phyloP scores from a whole-genome alignment of 2,113 vertebrate species.

The Osmerus mordax region DNA sequence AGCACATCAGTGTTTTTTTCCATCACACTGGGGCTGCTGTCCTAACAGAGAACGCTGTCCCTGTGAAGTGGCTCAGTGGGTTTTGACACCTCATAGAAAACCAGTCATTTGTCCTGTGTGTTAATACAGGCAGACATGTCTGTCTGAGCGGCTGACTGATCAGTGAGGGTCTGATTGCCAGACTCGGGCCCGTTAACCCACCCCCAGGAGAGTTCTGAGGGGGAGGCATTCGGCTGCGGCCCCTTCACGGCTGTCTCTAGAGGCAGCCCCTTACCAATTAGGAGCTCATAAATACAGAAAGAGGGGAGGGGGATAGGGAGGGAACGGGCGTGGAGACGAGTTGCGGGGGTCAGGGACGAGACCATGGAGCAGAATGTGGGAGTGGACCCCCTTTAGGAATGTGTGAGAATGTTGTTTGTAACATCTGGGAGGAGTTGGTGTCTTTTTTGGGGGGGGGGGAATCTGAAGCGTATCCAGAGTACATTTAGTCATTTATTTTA shows the following conservation, averaged over 20 bases:
- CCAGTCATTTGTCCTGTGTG: slow-evolving; percentile 24
- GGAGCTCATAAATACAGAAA: slow-evolving; percentile 40
- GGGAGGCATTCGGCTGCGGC: slow-evolving; percentile 31
- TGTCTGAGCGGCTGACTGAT: slow-evolving; percentile 19
- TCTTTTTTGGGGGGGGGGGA: not conserved
- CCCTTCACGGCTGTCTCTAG: slow-evolving; percentile 34
- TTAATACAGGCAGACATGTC: slow-evolving; percentile 40
- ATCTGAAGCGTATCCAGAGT: not conserved
- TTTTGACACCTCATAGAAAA: slow-evolving; percentile 47
- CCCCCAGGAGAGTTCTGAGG: slow-evolving; percentile 65
- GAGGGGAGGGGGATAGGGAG: not conserved
- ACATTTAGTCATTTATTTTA: too few relatives aligned
- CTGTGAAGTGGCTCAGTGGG: not conserved
- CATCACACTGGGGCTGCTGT: not conserved
- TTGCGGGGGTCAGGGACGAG: not conserved
- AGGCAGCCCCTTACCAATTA: slow-evolving; percentile 47
- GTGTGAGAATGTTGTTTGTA: not conserved
- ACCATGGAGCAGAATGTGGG: not conserved
- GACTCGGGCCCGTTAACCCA: slow-evolving; percentile 39
- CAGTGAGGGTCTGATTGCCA: slow-evolving; percentile 23
- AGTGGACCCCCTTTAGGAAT: not conserved
- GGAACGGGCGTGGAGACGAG: not conserved
- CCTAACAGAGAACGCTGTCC: not conserved
- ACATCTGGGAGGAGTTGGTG: not conserved
- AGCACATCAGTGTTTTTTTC: not conserved